Evolutionary conservation across 64 coral and sea anemone species (phyloP), one percentile per base, ranked within the genome.

Genomic region (Platygyra sinensis): DNA sequence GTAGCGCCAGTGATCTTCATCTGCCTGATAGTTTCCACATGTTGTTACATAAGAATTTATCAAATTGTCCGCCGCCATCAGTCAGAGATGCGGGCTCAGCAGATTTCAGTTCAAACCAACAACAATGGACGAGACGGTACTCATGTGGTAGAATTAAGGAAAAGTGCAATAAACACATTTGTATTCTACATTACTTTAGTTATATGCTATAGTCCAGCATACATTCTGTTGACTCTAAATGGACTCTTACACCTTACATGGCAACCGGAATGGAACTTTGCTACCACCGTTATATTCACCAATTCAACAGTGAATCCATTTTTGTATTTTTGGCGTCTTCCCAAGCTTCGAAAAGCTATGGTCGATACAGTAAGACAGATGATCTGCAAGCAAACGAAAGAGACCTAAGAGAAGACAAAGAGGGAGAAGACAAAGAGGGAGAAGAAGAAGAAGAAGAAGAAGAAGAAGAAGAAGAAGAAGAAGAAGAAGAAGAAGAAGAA

Each of bases 21-120:
- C 3, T 36, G 33, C 33, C 33, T 79, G 5, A 42, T 79, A 14
- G 81, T 31, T 1, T 42, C 72, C 17, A 85, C 80, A 4, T 8
- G 77, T 32, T 86, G 73, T 13, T 92, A 86, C 36, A 9, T 92
- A 8, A 15, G 81, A 24, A 86, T 92, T n/a, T 92, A 86, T 39
- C 57, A 61, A 24, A 75, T 92, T 24, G 72, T 92, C 19, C 82
- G 90, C 0, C 30, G 81, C 2, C 90, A 92, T 71, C 73, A 92
- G 54, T 18, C 29, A 16, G 72, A 92, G 33, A 92, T 92, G 15
- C 72, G 78, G 17, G 22, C 8, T 30, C 90, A 86, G 28, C 32
- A 61, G 0, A 80, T 86, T 29, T 61, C 24, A 8, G 59, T 82
- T 16, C 55, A 63, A 64, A 32, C 57, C 19, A 2, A 19, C 61